Base-by-base conservation (phyloP, 2,797 vertebrate genomes). In the Nannoperca australis region DNA sequence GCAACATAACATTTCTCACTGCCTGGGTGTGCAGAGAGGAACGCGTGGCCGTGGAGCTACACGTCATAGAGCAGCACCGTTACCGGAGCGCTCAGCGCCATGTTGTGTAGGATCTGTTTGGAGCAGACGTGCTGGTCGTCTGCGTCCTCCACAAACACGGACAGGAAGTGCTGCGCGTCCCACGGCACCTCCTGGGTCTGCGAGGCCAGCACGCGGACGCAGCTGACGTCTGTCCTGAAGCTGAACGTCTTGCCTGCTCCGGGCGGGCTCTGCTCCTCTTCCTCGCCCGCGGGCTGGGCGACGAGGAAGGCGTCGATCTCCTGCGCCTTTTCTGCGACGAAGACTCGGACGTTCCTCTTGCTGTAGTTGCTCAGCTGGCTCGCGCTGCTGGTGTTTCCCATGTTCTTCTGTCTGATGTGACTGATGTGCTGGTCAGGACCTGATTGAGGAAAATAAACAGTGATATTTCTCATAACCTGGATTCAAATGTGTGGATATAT, bases 91-190 rank as follows among this genome's bases (percentile, higher is more conserved):
- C 61, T 59, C 56, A 90, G 49, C 4, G 13, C 51, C 90, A 91
- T 71, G 78, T 90, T 92, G 66, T 82, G 81, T 17, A 89, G 51
- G 61, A 94, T 74, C 18, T 91, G 82, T 36, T 90, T 93, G 69
- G 51, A 71, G 2, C 91, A 93, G 53, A 93, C 32, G 5, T 81
- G 80, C n/a, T 88, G 77, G 15, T 94, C 80, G 0, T 91, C 82
- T 13, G 87, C 92, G 5, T 91, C 89, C 81, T 94, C 92, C 64
- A 93, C 76, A 3, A 94, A 93, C 72, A 92, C 56, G 2, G 93
- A 92, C 62, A 94, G 51, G 9, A 80, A 89, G 42, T 78, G 71
- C 0, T 71, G 15, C 0, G 79, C 4, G 1, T 73, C 76, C 70
- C 74, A 91, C 11, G 83, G 86, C 49, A 92, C 81, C 1, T 83